Evolutionary conservation across 2,888 invertebrate genomes (phyloP), one percentile per base, ranked within the genome.

Genomic region (Drosophila engyochracea): DNA sequence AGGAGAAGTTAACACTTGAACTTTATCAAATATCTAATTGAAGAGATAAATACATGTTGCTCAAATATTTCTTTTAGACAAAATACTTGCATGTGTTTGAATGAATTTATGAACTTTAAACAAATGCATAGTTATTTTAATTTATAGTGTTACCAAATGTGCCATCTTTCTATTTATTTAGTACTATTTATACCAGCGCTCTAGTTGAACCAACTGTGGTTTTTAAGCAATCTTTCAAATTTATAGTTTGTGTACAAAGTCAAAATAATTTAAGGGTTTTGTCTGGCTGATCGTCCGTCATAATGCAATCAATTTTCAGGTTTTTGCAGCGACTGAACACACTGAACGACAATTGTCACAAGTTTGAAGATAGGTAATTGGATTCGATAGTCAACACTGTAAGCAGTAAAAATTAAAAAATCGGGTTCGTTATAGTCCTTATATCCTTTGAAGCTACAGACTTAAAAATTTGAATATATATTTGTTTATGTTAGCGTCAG

Each of bases 11-110:
- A 2, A 31, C 25, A 25, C 16, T 25, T 25, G 9, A 31, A 37
- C 30, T 22, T 65, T 39, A 37, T 41, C 22, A 52, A 31, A 52
- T 55, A 39, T 65, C 16, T 19, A 61, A 37, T 61, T 39, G 35
- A 16, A 14, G n/a, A 71, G 39, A 30, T 51, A 70, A 51, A 25
- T 39, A 25, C n/a, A 25, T 16, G 4, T 33, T 16, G 25, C 19
- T 55, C 25, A 28, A 28, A 10, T 22, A 47, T 22, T 47, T 22
- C 6, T 1, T 22, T 22, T 47, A 14, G 7, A 47, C 1, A 47
- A 47, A 47, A 7, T 22, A 14, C 3, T 22, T 6, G 6, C 14
- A 53, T 53, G n/a, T 14, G 14, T 52, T 25, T 37, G 12, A 55
- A 14, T 6, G 4, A 4, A 55, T 28, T 19, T 28, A 5, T 6